Conservation (phyloP, 2,113 vertebrate species). For the Emydocephalus ijimae region DNA sequence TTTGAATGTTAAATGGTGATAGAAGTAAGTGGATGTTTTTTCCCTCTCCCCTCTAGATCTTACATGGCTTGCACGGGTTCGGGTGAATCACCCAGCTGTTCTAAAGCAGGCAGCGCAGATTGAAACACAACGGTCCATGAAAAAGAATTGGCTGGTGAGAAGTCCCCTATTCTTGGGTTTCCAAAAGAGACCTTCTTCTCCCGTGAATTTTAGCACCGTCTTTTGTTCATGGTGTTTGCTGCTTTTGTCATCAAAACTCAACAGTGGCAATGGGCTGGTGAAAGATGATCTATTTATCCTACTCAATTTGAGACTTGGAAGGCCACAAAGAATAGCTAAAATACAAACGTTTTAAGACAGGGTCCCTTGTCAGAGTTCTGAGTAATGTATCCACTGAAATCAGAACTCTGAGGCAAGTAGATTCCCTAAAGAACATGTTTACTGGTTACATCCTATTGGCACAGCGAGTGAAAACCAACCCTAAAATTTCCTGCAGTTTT, state of each 20-base stretch:
- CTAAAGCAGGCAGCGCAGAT: conserved; percentile 82
- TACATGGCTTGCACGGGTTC: conserved; percentile 80
- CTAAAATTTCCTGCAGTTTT: no score
- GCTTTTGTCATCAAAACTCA: conserved; percentile 70
- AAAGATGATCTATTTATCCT: conserved; percentile 67
- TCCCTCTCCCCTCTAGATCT: conserved; percentile 70
- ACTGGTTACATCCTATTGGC: no score
- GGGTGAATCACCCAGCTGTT: conserved; percentile 88
- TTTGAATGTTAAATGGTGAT: not conserved
- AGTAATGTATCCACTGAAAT: no score
- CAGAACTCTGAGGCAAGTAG: no score
- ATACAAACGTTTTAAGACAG: not conserved
- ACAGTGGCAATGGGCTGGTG: conserved; percentile 60
- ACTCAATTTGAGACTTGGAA: conserved; percentile 58
- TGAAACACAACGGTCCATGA: conserved; percentile 75
- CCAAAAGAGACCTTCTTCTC: conserved; percentile 43
- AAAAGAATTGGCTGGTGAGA: conserved; percentile 90
- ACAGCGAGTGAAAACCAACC: not conserved
- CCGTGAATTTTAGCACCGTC: conserved; percentile 62
- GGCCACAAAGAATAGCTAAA: not conserved
- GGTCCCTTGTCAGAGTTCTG: no score
- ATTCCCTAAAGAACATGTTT: no score
- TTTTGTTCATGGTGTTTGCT: conserved; percentile 69
- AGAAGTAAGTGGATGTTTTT: not conserved
- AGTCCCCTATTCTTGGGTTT: conserved; percentile 26